Base-by-base conservation (phyloP, 2,113 vertebrate species). In the Crocuta crocuta region DNA sequence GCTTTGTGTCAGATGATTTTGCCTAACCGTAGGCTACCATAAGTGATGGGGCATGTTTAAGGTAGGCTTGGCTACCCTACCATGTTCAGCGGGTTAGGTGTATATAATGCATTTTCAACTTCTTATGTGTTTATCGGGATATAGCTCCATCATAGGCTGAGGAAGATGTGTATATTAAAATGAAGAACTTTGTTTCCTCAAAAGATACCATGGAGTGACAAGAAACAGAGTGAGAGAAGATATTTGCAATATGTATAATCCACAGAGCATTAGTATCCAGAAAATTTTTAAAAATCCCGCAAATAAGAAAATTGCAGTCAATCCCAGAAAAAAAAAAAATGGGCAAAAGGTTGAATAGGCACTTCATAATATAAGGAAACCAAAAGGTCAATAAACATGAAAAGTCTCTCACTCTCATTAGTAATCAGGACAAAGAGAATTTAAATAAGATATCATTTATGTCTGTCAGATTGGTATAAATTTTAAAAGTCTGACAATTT, bases 231-330 rank as follows among this genome's bases (percentile, higher is more conserved):
- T 48, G 1, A 17, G 9, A 79, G 61, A 94, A 95, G 39, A 65
- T 81, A 85, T 35, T 92, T 73, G 68, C 1, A 68, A 35, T 8
- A 70, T 55, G 63, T 4, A 21, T 26, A 91, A 94, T n/a, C 11
- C 50, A 39, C 2, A 74, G 35, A 82, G 17, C 0, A 1, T 73
- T 91, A 79, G 39, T 70, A 81, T 50, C 17, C n/a, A 93, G 50
- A 53, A 55, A 92, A 91, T 78, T 88, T 90, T 55, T 70, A 80
- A 39, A 80, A 92, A 35, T 92, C 13, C 2, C 63, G 73, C 45
- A 91, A 93, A 35, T 82, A 97, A 87, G 70, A 94, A 96, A 89
- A 91, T 33, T 53, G 9, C 10, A 97, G 66, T 88, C 2, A 88
- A 39, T 71, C 43, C 81, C 21, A 78, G 48, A 50, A 66, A 28